Evolutionary conservation across 2,113 vertebrate genomes (phyloP).

Genomic region (Barbus barbus): DNA sequence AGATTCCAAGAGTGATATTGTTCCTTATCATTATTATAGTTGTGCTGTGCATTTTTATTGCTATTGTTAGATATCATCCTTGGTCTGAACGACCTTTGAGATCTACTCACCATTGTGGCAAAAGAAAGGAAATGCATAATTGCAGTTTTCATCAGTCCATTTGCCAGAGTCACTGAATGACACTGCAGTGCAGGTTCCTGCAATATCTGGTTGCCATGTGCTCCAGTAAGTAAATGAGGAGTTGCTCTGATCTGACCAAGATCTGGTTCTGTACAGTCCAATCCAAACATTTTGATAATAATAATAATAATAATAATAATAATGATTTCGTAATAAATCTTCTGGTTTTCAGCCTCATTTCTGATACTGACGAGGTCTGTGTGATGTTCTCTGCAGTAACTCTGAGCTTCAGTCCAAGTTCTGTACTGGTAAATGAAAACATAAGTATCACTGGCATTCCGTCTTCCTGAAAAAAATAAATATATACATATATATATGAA

Average conservation of each 20-base stretch:
- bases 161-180: neutral
- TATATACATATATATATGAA: no score
- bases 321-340: neutral
- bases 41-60: neutral
- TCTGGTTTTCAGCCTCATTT: neutral
- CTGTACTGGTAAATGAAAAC: neutral
- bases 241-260: conserved; percentile 47
- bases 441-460: neutral
- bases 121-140: neutral
- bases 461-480: conserved; percentile 13
- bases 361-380: neutral
- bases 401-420: conserved; percentile 38
- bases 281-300: neutral
- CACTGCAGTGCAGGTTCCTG: conserved; percentile 12
- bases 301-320: neutral
- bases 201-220: neutral
- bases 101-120: conserved; percentile 32
- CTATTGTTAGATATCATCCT: neutral
- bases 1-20: no score
- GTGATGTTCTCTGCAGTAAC: conserved; percentile 29
- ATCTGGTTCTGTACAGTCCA: conserved; percentile 44
- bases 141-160: conserved; percentile 27
- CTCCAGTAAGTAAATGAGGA: conserved; percentile 43
- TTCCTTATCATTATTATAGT: no score
- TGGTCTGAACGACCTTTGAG: neutral